Evolutionary conservation across 64 coral and sea anemone species (phyloP), one percentile per base, ranked within the genome.

Genomic region (Montipora foliosa): DNA sequence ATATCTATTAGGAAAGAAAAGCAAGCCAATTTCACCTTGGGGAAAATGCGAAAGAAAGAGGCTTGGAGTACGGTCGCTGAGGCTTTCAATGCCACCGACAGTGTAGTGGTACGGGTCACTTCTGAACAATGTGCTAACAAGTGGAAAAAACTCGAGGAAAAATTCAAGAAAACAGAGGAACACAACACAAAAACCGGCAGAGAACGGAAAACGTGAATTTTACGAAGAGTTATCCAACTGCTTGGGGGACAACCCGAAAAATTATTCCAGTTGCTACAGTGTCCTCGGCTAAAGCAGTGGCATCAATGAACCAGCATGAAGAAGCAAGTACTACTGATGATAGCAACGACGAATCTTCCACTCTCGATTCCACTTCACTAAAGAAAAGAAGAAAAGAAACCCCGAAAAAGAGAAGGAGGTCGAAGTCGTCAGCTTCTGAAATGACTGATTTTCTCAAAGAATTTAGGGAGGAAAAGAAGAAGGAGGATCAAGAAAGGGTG

Each of bases 81-180:
- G 8, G n/a, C 8, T 8, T 74, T 74, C 19, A 74, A 74, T 74
- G 22, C 19, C 7, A 74, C 71, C 22, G 8, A 25, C 21, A 11
- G 53, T 57, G 53, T 57, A 57, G 19, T 24, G 7, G 71, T 74
- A 24, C 19, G 22, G 24, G 71, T 74, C 6, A 74, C 71, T 74
- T 8, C n/a, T 24, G 71, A 74, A 24, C 71, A 74, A 21, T 74
- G 71, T 7, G n/a, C n/a, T 21, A 74, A 74, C 22, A 74, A 25
- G 71, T 74, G 71, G 71, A 74, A 74, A 29, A 74, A 74, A 29
- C 71, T 74, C 8, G 21, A 74, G 24, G 71, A 74, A 29, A 74
- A 74, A 74, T 74, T 25, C 71, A 29, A 74, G 71, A 74, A 74
- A 74, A 29, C 22, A 21, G 22, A 21, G 4, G 71, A 74, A 24